Evolutionary conservation across 1,140 invertebrate species (phyloP).

Genomic region (Nomia melanderi): DNA sequence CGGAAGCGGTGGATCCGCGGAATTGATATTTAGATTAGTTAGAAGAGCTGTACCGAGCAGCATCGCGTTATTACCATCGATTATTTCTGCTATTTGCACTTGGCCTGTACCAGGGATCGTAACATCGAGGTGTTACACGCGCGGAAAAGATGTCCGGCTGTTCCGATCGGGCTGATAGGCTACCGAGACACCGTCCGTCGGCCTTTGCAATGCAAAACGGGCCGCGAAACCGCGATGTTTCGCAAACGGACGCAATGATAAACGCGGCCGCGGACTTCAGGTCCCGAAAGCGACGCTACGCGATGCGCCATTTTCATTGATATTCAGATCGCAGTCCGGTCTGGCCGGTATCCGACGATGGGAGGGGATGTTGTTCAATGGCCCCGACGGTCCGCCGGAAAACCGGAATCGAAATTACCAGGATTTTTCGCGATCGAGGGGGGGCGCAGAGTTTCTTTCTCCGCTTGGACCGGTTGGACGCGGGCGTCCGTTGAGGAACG

Average conservation of each 20-base stretch:
- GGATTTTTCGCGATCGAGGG: neutral
- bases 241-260: slow-evolving; percentile 34
- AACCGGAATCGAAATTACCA: slow-evolving; percentile 41
- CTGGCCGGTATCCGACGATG: neutral
- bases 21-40: slow-evolving; percentile 61
- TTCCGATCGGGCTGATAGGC: slow-evolving; percentile 29
- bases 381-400: neutral
- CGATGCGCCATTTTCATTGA: slow-evolving; percentile 27
- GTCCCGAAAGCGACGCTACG: neutral
- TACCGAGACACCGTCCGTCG: neutral
- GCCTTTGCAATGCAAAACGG: slow-evolving; percentile 41
- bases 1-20: slow-evolving; percentile 45
- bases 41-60: slow-evolving; percentile 4
- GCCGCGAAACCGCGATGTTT: slow-evolving; percentile 13
- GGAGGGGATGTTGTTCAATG: slow-evolving; percentile 26
- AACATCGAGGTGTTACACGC: slow-evolving; percentile 21
- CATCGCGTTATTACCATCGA: slow-evolving; percentile 33
- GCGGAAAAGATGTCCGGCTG: slow-evolving; percentile 2
- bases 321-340: slow-evolving; percentile 47
- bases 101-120: neutral
- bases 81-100: slow-evolving; percentile 38
- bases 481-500: slow-evolving; percentile 22
- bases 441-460: neutral
- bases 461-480: slow-evolving; percentile 46
- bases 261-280: slow-evolving; percentile 25